These are phyloP conservation scores for Mercenaria mercenaria DNA, from an alignment of 1,140 invertebrate species.

Conservation along the genomic window DNA sequence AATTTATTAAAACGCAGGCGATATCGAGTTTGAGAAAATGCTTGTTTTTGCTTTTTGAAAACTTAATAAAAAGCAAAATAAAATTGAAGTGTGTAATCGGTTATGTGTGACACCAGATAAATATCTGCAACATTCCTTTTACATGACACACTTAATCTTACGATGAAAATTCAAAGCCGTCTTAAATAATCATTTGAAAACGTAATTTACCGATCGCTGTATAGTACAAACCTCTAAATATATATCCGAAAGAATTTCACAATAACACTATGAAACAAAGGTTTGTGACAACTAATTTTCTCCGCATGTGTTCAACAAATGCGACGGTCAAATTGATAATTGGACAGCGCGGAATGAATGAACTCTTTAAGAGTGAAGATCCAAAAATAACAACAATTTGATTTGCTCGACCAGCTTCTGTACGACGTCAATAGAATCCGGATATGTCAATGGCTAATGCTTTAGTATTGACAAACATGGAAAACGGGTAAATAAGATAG, in stretches of 20 bases:
- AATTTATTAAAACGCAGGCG: too few species aligned
- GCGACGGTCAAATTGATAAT: neutral
- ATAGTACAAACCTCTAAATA: neutral
- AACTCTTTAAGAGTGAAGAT: neutral
- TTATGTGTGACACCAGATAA: neutral
- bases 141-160: neutral
- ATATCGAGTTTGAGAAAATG: too few species aligned
- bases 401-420: too few species aligned
- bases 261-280: neutral
- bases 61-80: too few species aligned
- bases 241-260: neutral
- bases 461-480: conserved; percentile 4
- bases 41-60: too few species aligned
- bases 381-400: neutral
- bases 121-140: neutral
- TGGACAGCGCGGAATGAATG: neutral
- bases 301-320: neutral
- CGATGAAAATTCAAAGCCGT: neutral
- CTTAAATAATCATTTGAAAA: neutral
- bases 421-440: neutral
- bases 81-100: too few species aligned
- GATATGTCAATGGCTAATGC: neutral
- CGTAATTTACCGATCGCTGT: neutral
- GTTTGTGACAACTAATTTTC: neutral
- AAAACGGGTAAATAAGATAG: too few species aligned